phyloP scores from a whole-genome alignment of 2,113 vertebrate genomes.

The Ornithorhynchus anatinus region DNA sequence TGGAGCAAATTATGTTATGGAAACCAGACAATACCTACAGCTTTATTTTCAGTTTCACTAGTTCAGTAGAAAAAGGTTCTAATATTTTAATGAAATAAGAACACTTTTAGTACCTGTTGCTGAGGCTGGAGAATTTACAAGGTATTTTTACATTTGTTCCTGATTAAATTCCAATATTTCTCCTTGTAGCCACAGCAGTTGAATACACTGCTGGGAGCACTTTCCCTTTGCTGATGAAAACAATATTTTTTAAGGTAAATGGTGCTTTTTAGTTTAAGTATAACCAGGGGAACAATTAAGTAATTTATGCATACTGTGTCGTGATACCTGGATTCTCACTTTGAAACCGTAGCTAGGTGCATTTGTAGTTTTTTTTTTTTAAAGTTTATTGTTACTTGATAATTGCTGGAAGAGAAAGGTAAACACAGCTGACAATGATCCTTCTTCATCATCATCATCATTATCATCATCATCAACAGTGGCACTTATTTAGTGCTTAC shows the following conservation, averaged over 20 bases:
- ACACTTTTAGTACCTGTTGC: constrained; percentile 53
- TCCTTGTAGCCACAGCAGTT: constrained; percentile 53
- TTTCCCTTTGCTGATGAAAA: constrained; percentile 70
- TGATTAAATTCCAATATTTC: constrained; percentile 67
- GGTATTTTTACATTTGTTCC: constrained; percentile 60
- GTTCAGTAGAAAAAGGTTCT: constrained; percentile 44
- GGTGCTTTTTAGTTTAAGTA: constrained; percentile 60
- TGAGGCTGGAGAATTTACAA: constrained; percentile 62
- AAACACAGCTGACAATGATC: too few relatives aligned
- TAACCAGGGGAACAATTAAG: constrained; percentile 52
- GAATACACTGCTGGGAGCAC: constrained; percentile 63
- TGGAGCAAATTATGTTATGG: constrained; percentile 39
- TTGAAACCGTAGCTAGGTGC: neutral
- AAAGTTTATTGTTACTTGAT: constrained; percentile 22
- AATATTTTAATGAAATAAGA: constrained; percentile 69
- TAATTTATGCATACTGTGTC: constrained; percentile 3
- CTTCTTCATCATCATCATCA: too few relatives aligned
- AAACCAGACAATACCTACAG: constrained; percentile 54
- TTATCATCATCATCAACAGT: too few relatives aligned
- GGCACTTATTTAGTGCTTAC: too few relatives aligned
- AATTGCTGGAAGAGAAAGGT: neutral
- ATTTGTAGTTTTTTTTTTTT: neutral
- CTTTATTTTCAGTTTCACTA: constrained; percentile 48
- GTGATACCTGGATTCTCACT: constrained; percentile 1
- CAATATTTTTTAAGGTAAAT: constrained; percentile 66